A percentile compares a stretch with the other conserved stretches of the same genome.
Conservation (phyloP, 1,140 invertebrate genomes). For the Sweltsa coloradensis region DNA sequence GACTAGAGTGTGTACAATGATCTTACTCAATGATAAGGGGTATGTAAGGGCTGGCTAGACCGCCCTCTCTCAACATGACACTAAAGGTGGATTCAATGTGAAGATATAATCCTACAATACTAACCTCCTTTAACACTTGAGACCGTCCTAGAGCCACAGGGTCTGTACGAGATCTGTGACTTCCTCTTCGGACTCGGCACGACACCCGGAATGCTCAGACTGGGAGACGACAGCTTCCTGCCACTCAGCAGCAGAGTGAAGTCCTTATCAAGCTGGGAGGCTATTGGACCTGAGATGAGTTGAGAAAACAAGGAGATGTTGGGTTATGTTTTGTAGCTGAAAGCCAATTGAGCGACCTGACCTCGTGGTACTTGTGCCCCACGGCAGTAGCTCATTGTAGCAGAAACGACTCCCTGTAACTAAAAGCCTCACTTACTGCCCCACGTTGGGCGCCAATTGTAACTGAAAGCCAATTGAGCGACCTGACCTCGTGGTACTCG, state of each 20-base stretch:
- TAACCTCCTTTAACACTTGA: too few relatives aligned
- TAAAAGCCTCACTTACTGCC: not conserved
- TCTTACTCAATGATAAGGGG: too few relatives aligned
- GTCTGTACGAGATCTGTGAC: constrained; percentile 51
- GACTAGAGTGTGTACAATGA: too few relatives aligned
- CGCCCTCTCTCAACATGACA: too few relatives aligned
- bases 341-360: not conserved
- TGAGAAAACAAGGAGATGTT: constrained; percentile 7
- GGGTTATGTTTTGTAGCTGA: not conserved
- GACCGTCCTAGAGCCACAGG: constrained; percentile 57
- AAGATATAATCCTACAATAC: too few relatives aligned
- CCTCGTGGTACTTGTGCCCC: too few relatives aligned
- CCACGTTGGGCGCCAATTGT: constrained; percentile 5
- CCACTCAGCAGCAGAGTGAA: constrained; percentile 59
- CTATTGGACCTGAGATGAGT: constrained; percentile 45
- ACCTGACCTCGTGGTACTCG: too few relatives aligned
- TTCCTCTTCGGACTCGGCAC: constrained; percentile 52
- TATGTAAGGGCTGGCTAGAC: too few relatives aligned
- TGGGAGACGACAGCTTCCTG: constrained; percentile 57
- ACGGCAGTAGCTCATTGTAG: too few relatives aligned
- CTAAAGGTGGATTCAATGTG: too few relatives aligned
- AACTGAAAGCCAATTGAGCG: too few relatives aligned
- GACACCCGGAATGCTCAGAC: constrained; percentile 65
- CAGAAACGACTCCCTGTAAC: not conserved
- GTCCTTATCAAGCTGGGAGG: constrained; percentile 61